These are phyloP conservation scores for Sorex maritimensis DNA, from an alignment of 2,797 vertebrate species.

Conservation along the genomic window DNA sequence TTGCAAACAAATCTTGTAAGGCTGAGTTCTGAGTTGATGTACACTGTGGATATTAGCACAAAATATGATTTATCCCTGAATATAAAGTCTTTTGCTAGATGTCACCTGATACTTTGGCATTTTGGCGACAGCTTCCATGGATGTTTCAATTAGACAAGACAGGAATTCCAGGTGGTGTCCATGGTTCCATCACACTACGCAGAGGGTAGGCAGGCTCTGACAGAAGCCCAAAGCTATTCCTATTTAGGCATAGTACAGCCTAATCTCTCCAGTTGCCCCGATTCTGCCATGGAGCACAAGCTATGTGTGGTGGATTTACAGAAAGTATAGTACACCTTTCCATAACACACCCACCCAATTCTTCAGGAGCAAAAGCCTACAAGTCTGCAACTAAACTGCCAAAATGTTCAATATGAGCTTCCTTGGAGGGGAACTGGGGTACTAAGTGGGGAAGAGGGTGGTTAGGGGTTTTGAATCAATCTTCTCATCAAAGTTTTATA, in stretches of 20 bases:
- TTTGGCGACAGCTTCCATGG: not conserved
- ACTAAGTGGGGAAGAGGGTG: too few relatives aligned
- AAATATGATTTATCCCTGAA: constrained; percentile 20
- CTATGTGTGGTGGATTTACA: not conserved
- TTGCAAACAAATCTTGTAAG: not conserved
- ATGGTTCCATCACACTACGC: not conserved
- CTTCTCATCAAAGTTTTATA: constrained; percentile 37
- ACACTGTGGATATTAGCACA: not conserved
- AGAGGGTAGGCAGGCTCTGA: not conserved
- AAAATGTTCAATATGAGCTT: not conserved
- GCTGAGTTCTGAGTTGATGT: constrained; percentile 10
- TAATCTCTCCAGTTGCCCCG: not conserved
- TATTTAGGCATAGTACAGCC: not conserved
- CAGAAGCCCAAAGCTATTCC: not conserved
- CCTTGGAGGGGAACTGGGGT: not conserved
- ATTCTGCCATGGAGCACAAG: not conserved
- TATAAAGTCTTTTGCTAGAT: not conserved
- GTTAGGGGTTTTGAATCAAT: not conserved
- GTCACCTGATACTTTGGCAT: not conserved
- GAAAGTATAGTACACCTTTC: not conserved
- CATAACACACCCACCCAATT: not conserved
- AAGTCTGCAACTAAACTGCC: not conserved
- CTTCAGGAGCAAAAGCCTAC: not conserved
- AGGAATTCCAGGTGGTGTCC: not conserved
- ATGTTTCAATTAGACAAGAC: not conserved